Base-by-base conservation (phyloP, 2,113 vertebrate genomes). In the Tricholaema leucomelas region DNA sequence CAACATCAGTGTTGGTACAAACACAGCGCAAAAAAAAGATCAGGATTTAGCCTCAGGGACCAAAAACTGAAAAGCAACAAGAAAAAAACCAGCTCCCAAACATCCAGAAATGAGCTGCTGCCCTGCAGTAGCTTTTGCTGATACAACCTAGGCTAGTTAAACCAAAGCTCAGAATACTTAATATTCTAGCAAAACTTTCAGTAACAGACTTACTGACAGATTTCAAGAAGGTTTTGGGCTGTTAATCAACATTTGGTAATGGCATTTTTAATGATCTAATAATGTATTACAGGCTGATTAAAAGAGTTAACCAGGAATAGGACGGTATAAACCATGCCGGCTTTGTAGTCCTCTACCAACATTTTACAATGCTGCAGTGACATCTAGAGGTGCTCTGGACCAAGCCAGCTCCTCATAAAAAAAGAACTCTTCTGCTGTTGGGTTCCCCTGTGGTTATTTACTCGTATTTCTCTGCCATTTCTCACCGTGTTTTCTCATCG, bases 371-470 rank as follows among this genome's bases (percentile, higher is more conserved):
- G 93, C 40, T 95, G 95, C 48, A 96, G 94, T 97, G 98, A 97
- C 98, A 97, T 88, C 98, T 98, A 98, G 96, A 97, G 98, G 97
- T 87, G 24, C 36, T 81, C 73, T 40, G 42, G 25, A 85, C 33
- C 12, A 74, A 33, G 23, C 25, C 10, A 12, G 33, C 17, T 50
- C 72, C 24, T 36, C 23, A 48, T 35, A 76, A 69, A 78, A 79
- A 17, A 12, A 17, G 10, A 50, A 24, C 48, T 25, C 48, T 66
- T 25, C 48, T 66, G 8, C 12, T 76, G 6, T 40, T 66, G 20
- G 16, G 52, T 30, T 58, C 14, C 27, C 64, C 84, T 63, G 27
- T 5, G 27, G 42, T 15, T 50, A 63, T 71, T 80, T 60, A 64
- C 18, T 71, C 4, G 25, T 66, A 21, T 35, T 81, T 30, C 30